These are phyloP conservation scores for Drosophila varians DNA, from an alignment of 1,140 invertebrate species.

Conservation along the genomic window DNA sequence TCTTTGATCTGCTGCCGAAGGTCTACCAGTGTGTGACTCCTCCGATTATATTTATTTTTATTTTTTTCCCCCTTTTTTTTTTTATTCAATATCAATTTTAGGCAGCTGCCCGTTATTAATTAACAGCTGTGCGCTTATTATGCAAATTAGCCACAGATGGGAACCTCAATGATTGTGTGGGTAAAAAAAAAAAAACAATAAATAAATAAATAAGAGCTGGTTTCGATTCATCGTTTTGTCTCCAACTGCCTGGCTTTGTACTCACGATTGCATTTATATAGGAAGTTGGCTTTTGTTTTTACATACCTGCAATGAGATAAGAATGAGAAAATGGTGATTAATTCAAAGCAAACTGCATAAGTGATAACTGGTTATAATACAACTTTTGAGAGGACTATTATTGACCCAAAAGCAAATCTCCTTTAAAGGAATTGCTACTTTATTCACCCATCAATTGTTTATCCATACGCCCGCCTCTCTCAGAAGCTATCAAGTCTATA, in stretches of 20 bases:
- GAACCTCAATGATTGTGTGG: conserved; percentile 29
- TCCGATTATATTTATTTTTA: conserved; percentile 7
- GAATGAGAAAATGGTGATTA: conserved; percentile 22
- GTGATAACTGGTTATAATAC: not conserved
- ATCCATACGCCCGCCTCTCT: conserved; percentile 1
- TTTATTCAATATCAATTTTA: conserved; percentile 18
- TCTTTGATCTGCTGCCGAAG: conserved; percentile 49
- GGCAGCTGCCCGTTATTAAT: conserved; percentile 73
- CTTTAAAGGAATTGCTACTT: conserved; percentile 40
- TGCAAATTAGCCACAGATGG: conserved; percentile 71
- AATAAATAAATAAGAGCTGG: conserved; percentile 10
- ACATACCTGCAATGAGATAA: conserved; percentile 64
- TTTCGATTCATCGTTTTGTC: conserved; percentile 37
- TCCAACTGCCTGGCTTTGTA: conserved; percentile 26
- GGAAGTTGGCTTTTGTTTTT: conserved; percentile 17
- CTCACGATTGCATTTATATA: conserved; percentile 56
- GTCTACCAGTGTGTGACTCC: conserved; percentile 14
- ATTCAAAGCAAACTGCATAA: not conserved
- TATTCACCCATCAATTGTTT: conserved; percentile 53
- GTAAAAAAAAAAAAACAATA: conserved; percentile 30
- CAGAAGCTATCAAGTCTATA: conserved; percentile 52
- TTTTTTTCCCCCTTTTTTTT: conserved; percentile 21
- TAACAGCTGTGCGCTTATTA: conserved; percentile 79
- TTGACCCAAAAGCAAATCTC: conserved; percentile 19
- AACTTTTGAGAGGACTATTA: not conserved